Conservation (phyloP, 2,797 vertebrate species). For the Leucoraja ocellata region DNA sequence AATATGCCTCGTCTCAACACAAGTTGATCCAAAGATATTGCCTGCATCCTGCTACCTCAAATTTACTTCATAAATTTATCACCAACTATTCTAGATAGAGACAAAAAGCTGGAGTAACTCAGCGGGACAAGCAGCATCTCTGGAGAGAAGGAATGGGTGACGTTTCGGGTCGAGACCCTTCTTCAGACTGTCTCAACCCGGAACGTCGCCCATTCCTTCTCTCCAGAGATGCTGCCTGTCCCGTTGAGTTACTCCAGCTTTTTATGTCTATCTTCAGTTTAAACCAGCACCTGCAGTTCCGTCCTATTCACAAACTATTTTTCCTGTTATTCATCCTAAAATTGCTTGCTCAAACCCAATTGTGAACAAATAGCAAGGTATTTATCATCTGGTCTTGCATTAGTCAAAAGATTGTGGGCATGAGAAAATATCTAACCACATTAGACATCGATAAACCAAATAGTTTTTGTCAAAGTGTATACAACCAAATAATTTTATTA, state of each 20-base stretch:
- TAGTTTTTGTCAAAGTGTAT: neutral
- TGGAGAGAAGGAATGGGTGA: no score
- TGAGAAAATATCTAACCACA: neutral
- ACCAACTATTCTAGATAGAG: no score
- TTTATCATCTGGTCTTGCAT: neutral
- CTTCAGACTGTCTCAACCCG: no score
- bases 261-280: no score
- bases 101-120: no score
- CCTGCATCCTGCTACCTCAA: neutral
- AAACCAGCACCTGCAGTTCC: no score
- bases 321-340: neutral
- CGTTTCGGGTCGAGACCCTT: no score
- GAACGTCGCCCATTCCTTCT: no score
- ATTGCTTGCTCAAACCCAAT: neutral
- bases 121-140: no score
- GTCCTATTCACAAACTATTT: no score
- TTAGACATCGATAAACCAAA: neutral
- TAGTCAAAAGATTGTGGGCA: neutral
- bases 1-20: neutral
- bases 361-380: neutral
- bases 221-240: no score
- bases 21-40: neutral
- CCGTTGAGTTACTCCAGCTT: no score
- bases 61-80: neutral
- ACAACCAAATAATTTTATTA: neutral